Conservation (phyloP, 2,113 vertebrate species). For the Cavia aperea region DNA sequence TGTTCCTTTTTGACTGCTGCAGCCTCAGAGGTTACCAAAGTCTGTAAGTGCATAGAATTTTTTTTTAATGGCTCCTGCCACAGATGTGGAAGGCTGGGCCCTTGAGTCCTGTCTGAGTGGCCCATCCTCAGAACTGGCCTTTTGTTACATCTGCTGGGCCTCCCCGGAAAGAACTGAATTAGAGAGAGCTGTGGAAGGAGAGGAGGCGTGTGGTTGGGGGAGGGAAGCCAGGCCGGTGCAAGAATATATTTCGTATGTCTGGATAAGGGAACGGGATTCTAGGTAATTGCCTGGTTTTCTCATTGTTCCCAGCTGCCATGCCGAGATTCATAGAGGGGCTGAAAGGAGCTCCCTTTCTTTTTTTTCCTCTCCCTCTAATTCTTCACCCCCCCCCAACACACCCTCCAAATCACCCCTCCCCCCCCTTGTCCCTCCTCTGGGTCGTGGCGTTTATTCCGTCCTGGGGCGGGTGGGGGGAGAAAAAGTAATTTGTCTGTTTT, state of each 20-base stretch:
- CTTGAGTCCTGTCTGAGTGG: constrained; percentile 79
- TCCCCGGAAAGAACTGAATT: constrained; percentile 91
- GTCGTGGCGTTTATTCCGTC: constrained; percentile 78
- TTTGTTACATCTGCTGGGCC: constrained; percentile 91
- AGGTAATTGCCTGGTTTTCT: constrained; percentile 92
- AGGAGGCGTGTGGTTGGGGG: constrained; percentile 62
- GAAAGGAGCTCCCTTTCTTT: constrained; percentile 75
- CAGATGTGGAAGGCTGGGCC: constrained; percentile 62
- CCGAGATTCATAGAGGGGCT: constrained; percentile 82
- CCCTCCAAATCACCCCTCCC: constrained; percentile 59
- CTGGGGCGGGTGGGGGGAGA: constrained; percentile 60
- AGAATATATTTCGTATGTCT: constrained; percentile 91
- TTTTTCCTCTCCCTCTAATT: constrained; percentile 72
- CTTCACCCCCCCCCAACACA: constrained; percentile 64
- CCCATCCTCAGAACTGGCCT: constrained; percentile 84
- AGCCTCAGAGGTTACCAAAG: constrained; percentile 59
- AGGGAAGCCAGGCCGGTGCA: constrained; percentile 77
- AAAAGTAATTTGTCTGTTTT: constrained; percentile 96
- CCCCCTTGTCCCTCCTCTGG: constrained; percentile 67
- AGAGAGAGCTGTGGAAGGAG: constrained; percentile 78
- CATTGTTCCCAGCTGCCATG: constrained; percentile 85
- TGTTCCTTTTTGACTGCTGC: constrained; percentile 62
- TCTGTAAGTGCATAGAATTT: constrained; percentile 46
- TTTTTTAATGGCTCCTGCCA: constrained; percentile 20
- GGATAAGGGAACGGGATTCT: constrained; percentile 88